Evolutionary conservation across 2,888 invertebrate species (phyloP).

Genomic region (Apamea anceps): DNA sequence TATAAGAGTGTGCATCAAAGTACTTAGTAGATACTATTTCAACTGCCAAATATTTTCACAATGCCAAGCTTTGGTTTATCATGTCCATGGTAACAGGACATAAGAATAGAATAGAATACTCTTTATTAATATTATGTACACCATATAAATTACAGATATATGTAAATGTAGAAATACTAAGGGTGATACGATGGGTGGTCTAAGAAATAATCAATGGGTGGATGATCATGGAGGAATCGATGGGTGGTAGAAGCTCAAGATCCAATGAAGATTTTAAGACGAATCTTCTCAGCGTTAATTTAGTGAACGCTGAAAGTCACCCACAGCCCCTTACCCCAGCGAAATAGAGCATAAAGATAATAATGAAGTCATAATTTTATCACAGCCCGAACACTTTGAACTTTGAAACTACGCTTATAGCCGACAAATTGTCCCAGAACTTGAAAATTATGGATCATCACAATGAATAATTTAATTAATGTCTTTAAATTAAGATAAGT

Average conservation of each 20-base stretch:
- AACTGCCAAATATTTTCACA: background rate
- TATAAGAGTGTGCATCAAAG: background rate
- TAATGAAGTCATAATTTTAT: conserved; percentile 58
- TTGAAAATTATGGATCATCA: conserved; percentile 57
- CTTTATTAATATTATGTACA: too few relatives aligned
- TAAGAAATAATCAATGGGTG: too few relatives aligned
- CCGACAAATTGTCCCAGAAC: conserved; percentile 58
- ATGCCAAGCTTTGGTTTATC: background rate
- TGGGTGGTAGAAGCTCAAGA: too few relatives aligned
- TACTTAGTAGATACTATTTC: background rate
- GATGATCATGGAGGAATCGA: too few relatives aligned
- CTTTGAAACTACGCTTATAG: conserved; percentile 50
- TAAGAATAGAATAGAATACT: too few relatives aligned
- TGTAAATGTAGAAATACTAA: too few relatives aligned
- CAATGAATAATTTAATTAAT: conserved; percentile 64
- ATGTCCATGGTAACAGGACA: background rate
- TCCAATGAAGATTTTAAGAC: background rate
- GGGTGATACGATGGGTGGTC: too few relatives aligned
- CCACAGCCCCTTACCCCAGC: background rate
- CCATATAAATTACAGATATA: too few relatives aligned
- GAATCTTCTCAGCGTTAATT: background rate
- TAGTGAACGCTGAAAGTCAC: conserved; percentile 1
- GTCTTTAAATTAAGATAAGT: conserved; percentile 63
- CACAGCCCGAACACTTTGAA: conserved; percentile 39
- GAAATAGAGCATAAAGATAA: conserved; percentile 56